Evolutionary conservation across 2,113 vertebrate species (phyloP), one percentile per base, ranked within the genome.

Genomic region (Malurus melanocephalus): DNA sequence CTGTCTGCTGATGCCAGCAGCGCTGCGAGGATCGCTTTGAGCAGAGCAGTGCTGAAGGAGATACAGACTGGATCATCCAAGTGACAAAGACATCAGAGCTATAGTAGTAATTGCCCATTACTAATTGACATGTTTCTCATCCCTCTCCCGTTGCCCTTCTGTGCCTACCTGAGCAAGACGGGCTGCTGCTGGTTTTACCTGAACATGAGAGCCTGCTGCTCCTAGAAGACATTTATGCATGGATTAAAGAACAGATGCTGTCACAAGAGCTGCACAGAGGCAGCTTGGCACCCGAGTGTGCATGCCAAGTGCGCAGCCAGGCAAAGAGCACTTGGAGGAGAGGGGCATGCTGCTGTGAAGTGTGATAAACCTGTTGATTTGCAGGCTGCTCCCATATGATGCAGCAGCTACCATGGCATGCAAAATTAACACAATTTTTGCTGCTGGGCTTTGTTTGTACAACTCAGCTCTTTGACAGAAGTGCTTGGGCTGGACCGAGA

Each of bases 11-110:
- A 59, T 38, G 42, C 42, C 38, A 65, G 77, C 61, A 85, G 57
- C 57, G 35, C 30, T 76, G 64, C 0, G 0, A 73, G 48, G 66
- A 79, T 33, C 0, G 0, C 79, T 73, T 51, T 27, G 48, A 75
- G 84, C 38, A 72, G 32, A 68, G 57, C 33, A 27, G 7, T 30
- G 28, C 33, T 88, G 75, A 90, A 78, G 66, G 55, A 85, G 66
- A 38, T 57, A 32, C n/a, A 68, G 49, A 72, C 2, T 43, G 13
- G 46, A 24, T 62, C 28, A 85, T 33, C 33, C 1, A 1, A 79
- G 53, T 28, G 55, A 87, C 43, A 65, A 51, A 82, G 80, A 24
- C 23, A 65, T 33, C 51, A 56, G 48, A 42, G 27, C 28, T 43
- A 18, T 21, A 79, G 53, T 16, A 40, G 22, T 62, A 85, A 85